Conservation (phyloP, 2,113 vertebrate genomes). For the Ciconia maguari region DNA sequence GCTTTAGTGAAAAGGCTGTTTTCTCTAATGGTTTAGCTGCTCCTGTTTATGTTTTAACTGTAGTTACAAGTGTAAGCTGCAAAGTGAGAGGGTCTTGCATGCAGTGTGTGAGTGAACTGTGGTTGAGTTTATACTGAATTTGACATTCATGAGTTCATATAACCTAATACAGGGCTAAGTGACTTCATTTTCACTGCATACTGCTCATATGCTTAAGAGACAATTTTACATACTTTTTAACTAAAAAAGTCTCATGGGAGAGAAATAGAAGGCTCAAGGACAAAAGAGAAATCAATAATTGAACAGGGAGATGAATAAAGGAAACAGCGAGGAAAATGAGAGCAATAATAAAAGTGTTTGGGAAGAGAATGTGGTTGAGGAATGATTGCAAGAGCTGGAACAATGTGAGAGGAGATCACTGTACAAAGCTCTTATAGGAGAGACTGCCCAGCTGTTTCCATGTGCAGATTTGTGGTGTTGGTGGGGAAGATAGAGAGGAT, state of each 20-base stretch:
- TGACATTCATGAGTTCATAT: neutral
- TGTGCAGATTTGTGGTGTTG: neutral
- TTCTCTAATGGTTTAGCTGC: neutral
- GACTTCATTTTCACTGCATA: neutral
- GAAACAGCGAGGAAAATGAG: neutral
- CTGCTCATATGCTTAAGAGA: neutral
- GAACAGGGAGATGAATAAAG: neutral
- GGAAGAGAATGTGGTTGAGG: neutral
- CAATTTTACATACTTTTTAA: neutral
- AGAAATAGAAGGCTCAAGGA: neutral
- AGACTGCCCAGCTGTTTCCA: neutral
- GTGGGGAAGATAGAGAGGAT: neutral
- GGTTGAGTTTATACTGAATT: neutral
- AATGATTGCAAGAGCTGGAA: neutral
- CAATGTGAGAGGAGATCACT: fast-evolving
- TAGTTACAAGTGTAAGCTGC: neutral
- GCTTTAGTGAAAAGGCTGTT: neutral
- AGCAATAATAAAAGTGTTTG: neutral
- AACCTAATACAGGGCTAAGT: neutral
- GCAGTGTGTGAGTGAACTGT: neutral
- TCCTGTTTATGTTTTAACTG: neutral
- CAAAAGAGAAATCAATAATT: neutral
- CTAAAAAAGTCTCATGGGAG: neutral
- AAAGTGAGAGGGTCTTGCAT: neutral
- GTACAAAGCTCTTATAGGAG: neutral